Base-by-base conservation (phyloP, 2,888 invertebrate genomes). In the Anthophora plumipes region DNA sequence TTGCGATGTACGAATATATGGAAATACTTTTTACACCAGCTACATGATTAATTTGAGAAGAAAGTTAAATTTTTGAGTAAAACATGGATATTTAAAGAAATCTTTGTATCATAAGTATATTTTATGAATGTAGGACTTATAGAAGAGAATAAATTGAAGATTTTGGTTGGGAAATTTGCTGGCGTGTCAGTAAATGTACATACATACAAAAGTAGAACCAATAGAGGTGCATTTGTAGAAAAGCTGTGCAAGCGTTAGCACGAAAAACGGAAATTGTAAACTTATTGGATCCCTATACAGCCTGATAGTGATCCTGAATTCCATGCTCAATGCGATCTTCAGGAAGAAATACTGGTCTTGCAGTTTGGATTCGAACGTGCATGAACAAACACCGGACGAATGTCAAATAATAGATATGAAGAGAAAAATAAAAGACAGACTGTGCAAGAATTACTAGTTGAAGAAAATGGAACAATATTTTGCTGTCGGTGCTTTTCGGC, bases 211-310 rank as follows among this genome's bases (percentile, higher is more conserved):
- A 4, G 31, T 31, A 31, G 31, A 31, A 31, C 31, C 31, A 31
- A 31, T 31, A 31, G 31, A 3, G 31, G 31, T 4, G 22, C 46
- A 25, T 66, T 50, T 22, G 22, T 48, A 41, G 14, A 11, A 39
- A 48, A 66, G 46, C 57, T 57, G 22, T 54, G 17, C 41, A 57
- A 39, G 57, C 46, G 22, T 20, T 39, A 50, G n/a, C 43, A 52
- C n/a, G 48, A 14, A 67, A 55, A 46, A 37, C 54, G 31, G 72
- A 63, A 61, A 67, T 72, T 72, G 55, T 41, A 50, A 55, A 31
- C 31, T 75, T 79, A 67, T 67, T 71, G 61, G 75, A 67, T 61
- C 50, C 71, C 70, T 60, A 50, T 12, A 48, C 31, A n/a, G 17
- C 17, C 31, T 61, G 71, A 77, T 66, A 71, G 25, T 61, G 25